Percentiles rank a stretch among this genome's conserved stretches.
Conservation (phyloP, 2,888 invertebrate species). For the Drosophila dives region DNA sequence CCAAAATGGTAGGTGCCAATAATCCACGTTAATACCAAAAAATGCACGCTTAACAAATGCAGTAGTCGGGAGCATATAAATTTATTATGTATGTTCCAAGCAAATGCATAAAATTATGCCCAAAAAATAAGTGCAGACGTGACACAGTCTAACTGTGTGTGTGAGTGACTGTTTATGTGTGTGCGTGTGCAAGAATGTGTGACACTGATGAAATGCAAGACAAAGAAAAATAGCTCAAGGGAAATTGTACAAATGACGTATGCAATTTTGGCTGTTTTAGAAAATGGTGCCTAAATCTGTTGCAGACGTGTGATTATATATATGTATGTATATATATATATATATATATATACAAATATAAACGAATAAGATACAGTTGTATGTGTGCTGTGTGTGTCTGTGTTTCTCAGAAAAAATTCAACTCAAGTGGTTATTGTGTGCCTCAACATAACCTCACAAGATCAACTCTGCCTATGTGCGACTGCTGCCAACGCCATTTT, state of each 20-base stretch:
- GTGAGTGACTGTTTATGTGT: conserved; percentile 9
- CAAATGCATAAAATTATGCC: conserved; percentile 34
- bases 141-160: conserved; percentile 31
- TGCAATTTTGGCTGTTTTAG: conserved; percentile 66
- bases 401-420: conserved; percentile 27
- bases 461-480: conserved; percentile 30
- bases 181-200: conserved; percentile 37
- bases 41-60: conserved; percentile 21
- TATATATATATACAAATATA: neutral
- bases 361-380: conserved; percentile 6
- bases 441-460: conserved; percentile 68
- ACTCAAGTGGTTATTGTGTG: conserved; percentile 53
- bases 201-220: conserved; percentile 73
- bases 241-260: conserved; percentile 68
- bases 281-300: conserved; percentile 22
- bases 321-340: neutral
- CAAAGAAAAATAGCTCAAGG: conserved; percentile 64
- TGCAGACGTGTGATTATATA: conserved; percentile 16
- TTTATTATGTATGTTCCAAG: conserved; percentile 22
- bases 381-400: conserved; percentile 2
- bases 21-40: conserved; percentile 42
- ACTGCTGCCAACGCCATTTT: conserved; percentile 63
- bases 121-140: conserved; percentile 54
- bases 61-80: conserved; percentile 7
- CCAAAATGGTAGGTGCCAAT: conserved; percentile 85